phyloP scores from a whole-genome alignment of 1,140 invertebrate species.

The Colletes gigas region DNA sequence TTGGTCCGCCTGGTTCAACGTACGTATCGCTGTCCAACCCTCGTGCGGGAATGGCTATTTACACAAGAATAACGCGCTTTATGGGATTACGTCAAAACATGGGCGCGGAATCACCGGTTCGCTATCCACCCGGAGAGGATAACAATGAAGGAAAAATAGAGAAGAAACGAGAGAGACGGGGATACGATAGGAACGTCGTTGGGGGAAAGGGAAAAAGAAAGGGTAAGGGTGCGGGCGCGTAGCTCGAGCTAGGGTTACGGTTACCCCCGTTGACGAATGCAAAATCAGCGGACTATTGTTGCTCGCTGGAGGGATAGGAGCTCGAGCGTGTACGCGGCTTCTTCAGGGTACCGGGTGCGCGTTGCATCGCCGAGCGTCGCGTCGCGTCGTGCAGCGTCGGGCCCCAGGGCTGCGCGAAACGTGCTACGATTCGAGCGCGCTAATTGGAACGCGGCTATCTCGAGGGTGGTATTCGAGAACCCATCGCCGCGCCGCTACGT shows the following conservation, averaged over 20 bases:
- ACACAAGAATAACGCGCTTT: constrained; percentile 76
- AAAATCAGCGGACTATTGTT: constrained; percentile 71
- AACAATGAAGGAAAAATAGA: constrained; percentile 49
- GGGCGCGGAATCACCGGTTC: constrained; percentile 56
- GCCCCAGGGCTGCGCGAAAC: constrained; percentile 2
- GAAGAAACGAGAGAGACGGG: constrained; percentile 25
- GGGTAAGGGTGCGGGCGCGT: constrained; percentile 19
- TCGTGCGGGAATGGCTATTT: constrained; percentile 68
- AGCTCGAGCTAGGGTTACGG: background rate
- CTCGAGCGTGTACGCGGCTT: background rate
- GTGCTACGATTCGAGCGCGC: constrained; percentile 20
- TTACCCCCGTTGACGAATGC: constrained; percentile 51
- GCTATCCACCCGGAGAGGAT: constrained; percentile 18
- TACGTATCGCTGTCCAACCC: constrained; percentile 67
- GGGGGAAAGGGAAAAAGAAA: background rate
- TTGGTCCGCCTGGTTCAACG: constrained; percentile 10
- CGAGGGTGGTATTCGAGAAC: no score
- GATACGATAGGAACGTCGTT: constrained; percentile 13
- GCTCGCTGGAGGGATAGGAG: constrained; percentile 3
- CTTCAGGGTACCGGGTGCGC: constrained; percentile 10
- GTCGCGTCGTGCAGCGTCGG: no score
- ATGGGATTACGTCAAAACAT: constrained; percentile 77
- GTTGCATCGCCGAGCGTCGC: background rate
- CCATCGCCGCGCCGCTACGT: background rate
- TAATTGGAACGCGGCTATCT: constrained; percentile 12